Percentiles rank a stretch among this genome's conserved stretches.
phyloP scores from a whole-genome alignment of 2,797 vertebrate species.

The Remorina albescens region DNA sequence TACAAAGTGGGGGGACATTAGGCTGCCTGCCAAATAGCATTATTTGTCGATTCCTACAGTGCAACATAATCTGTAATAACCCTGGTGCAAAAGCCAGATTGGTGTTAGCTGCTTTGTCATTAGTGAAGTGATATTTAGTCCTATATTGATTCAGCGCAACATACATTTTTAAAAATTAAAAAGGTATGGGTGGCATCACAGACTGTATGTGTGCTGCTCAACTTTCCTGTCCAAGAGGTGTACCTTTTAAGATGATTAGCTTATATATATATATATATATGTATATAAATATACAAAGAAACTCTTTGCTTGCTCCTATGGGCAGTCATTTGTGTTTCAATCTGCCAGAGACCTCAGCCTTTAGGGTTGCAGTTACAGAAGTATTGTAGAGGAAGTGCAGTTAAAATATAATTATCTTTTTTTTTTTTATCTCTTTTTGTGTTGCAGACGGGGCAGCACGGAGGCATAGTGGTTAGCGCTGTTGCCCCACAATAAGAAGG shows the following conservation, averaged over 20 bases:
- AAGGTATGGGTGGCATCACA: background rate
- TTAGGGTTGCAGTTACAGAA: too few species aligned
- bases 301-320: too few species aligned
- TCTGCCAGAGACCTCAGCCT: background rate
- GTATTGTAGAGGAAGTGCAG: too few species aligned
- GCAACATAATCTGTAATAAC: background rate
- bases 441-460: too few species aligned
- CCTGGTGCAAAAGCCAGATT: background rate
- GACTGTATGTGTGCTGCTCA: background rate
- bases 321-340: too few species aligned
- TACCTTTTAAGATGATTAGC: too few species aligned
- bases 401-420: background rate
- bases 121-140: constrained; percentile 9
- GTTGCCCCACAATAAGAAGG: too few species aligned
- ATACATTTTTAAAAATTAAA: constrained; percentile 1
- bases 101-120: constrained; percentile 1
- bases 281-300: too few species aligned
- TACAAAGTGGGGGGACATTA: background rate
- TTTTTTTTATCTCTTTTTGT: constrained; percentile 2
- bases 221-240: background rate
- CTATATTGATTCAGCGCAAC: constrained; percentile 4
- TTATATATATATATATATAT: too few species aligned
- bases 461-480: too few species aligned
- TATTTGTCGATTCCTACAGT: background rate
- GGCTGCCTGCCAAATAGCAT: background rate